Conservation (phyloP, 2,888 invertebrate species). For the Tetragonisca angustula region DNA sequence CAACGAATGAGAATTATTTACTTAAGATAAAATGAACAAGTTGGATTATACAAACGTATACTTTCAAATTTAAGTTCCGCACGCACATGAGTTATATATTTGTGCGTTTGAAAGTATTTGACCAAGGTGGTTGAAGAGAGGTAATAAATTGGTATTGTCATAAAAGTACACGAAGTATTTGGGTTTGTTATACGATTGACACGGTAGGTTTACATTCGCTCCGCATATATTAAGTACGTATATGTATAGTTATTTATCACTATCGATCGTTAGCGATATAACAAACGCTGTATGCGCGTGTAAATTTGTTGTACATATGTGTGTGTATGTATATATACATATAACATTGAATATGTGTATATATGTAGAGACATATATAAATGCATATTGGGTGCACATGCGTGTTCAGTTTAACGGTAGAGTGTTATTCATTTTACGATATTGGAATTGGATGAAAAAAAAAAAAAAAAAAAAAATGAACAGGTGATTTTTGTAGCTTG, state of each 20-base stretch:
- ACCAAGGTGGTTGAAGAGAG: neutral
- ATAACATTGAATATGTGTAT: too few species aligned
- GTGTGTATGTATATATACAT: neutral
- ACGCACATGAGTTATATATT: conserved; percentile 1
- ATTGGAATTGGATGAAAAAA: conserved; percentile 12
- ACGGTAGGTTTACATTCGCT: conserved; percentile 74
- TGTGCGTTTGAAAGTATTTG: conserved; percentile 1
- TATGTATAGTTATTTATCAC: conserved; percentile 75
- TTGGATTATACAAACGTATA: conserved; percentile 1
- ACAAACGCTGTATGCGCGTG: conserved; percentile 46
- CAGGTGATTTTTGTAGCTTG: conserved; percentile 54
- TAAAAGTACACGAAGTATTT: conserved; percentile 27
- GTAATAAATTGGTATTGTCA: neutral
- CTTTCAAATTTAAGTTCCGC: conserved; percentile 29
- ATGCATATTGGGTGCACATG: conserved; percentile 30
- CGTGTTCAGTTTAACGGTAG: conserved; percentile 33
- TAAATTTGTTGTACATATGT: conserved; percentile 48
- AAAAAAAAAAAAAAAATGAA: conserved; percentile 27
- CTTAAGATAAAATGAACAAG: neutral
- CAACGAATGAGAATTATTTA: conserved; percentile 36
- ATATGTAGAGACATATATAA: neutral
- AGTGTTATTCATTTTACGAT: conserved; percentile 52
- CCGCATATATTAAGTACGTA: conserved; percentile 84
- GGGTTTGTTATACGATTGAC: conserved; percentile 49
- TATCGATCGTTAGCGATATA: conserved; percentile 59